Conservation (phyloP, 2,113 vertebrate species). For the Eulacestoma nigropectus region DNA sequence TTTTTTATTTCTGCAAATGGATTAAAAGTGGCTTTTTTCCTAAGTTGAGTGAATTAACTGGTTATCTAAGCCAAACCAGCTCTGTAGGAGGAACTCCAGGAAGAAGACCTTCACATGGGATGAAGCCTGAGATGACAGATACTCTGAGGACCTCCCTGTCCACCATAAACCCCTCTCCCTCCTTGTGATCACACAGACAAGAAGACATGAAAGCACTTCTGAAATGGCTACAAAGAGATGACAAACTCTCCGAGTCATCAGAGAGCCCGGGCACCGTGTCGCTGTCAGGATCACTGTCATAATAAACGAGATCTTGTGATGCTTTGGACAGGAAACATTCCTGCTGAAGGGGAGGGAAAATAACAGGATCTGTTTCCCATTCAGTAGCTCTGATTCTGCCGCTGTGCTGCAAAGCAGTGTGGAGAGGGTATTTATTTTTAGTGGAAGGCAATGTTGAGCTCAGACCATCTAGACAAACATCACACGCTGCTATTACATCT, state of each 20-base stretch:
- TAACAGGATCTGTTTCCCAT: not conserved
- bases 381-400: not conserved
- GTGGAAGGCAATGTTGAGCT: not conserved
- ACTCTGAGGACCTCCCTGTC: not conserved
- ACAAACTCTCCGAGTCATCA: not conserved
- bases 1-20: not conserved
- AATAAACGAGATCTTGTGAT: not conserved
- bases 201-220: not conserved
- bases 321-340: not conserved
- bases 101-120: not conserved
- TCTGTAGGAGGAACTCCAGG: not conserved
- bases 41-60: not conserved
- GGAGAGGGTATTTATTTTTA: not conserved
- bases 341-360: not conserved
- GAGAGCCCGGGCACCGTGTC: fast-evolving
- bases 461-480: not conserved
- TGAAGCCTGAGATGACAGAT: not conserved
- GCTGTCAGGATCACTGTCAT: not conserved
- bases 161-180: not conserved
- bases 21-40: not conserved
- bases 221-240: not conserved
- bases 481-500: not conserved
- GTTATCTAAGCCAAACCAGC: not conserved
- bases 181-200: not conserved
- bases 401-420: not conserved